Evolutionary conservation across 2,888 invertebrate species (phyloP).

Genomic region (Diogma glabrata): DNA sequence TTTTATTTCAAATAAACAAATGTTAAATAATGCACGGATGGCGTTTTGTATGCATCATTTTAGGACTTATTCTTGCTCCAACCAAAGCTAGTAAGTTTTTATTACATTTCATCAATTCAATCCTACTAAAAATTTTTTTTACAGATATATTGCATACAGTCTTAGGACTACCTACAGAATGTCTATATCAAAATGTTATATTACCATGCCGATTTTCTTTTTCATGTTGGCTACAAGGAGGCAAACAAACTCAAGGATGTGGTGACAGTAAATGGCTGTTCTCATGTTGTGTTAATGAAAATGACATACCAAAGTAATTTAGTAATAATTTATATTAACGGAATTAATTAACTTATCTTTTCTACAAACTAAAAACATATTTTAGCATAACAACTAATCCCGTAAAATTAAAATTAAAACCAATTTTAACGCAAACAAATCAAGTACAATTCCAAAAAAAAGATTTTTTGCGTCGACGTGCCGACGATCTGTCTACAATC

Average conservation of each 20-base stretch:
- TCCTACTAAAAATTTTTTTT: too few species aligned
- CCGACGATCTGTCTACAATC: constrained; percentile 25
- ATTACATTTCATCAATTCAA: not conserved
- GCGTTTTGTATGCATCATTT: constrained; percentile 6
- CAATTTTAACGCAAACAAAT: constrained; percentile 10
- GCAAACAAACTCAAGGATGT: constrained; percentile 52
- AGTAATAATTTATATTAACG: too few species aligned
- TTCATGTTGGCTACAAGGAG: constrained; percentile 65
- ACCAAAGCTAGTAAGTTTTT: constrained; percentile 7
- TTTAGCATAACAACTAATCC: constrained; percentile 22
- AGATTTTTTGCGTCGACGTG: constrained; percentile 31
- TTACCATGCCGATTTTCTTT: constrained; percentile 58
- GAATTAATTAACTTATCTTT: too few species aligned
- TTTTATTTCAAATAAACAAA: too few species aligned
- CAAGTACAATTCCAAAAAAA: constrained; percentile 26
- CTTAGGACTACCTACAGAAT: constrained; percentile 33
- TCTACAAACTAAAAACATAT: too few species aligned
- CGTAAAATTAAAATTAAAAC: constrained; percentile 23
- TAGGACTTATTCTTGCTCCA: not conserved
- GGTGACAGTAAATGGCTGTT: constrained; percentile 58
- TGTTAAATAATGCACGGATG: constrained; percentile 13
- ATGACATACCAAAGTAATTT: constrained; percentile 17
- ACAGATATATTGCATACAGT: constrained; percentile 32
- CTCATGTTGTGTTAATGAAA: constrained; percentile 51
- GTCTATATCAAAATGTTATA: constrained; percentile 41